phyloP scores from a whole-genome alignment of 2,888 invertebrate genomes.

The Temnothorax rugatulus region DNA sequence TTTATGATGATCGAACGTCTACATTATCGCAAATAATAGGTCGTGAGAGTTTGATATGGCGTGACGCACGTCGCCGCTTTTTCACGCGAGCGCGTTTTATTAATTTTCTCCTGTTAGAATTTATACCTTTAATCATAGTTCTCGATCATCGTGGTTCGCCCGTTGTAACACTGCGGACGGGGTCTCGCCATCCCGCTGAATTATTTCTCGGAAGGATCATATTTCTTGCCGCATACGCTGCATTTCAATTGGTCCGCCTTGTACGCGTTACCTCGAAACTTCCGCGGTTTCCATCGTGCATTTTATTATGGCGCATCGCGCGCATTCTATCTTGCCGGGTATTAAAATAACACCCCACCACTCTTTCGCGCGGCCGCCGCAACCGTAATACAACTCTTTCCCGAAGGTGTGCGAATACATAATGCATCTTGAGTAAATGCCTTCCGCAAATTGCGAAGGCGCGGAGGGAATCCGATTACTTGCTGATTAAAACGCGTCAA shows the following conservation, averaged over 20 bases:
- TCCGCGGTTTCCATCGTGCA: conserved; percentile 53
- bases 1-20: conserved; percentile 24
- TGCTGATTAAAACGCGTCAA: not conserved
- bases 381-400: conserved; percentile 24
- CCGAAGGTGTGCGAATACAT: conserved; percentile 20
- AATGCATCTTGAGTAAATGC: conserved; percentile 31
- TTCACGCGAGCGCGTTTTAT: conserved; percentile 35
- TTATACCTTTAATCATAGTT: conserved; percentile 56
- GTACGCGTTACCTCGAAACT: conserved; percentile 53
- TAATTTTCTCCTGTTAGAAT: conserved; percentile 46
- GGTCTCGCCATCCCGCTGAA: conserved; percentile 50
- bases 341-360: conserved; percentile 42
- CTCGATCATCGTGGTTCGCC: conserved; percentile 34
- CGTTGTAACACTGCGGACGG: conserved; percentile 29
- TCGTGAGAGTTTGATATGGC: not conserved
- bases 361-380: not conserved
- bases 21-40: conserved; percentile 10
- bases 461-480: not conserved
- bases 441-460: not conserved
- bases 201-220: conserved; percentile 57
- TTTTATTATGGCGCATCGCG: conserved; percentile 54
- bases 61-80: conserved; percentile 13
- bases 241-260: conserved; percentile 54
- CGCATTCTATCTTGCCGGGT: conserved; percentile 44
- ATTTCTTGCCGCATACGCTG: conserved; percentile 55